Evolutionary conservation across 2,888 invertebrate species (phyloP), one percentile per base, ranked within the genome.

Genomic region (Eurytoma californica): DNA sequence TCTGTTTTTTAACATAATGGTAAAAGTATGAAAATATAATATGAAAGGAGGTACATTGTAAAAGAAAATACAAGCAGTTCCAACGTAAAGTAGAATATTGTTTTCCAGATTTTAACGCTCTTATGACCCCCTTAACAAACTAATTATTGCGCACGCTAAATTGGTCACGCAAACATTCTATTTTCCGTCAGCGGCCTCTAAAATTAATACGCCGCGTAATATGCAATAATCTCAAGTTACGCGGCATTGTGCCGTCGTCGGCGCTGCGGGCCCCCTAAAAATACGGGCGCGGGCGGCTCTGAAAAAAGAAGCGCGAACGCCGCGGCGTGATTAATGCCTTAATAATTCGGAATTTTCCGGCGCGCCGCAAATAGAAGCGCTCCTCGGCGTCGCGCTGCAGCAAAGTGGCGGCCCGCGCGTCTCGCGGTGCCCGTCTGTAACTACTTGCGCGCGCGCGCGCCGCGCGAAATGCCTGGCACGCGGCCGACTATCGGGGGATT

Each of bases 341-440:
- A 68, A 80, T 72, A 72, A 80, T 80, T 66, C 57, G 72, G 72
- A 72, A 76, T 72, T 72, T 72, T 72, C 67, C 73, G 51, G 28
- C 18, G 28, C 39, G 39, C 39, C 39, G 66, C 55, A 20, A 60
- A 28, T 18, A n/a, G n/a, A n/a, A 3, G 57, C 39, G n/a, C 24
- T 24, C 24, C 24, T 24, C 24, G 24, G 24, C 24, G 24, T 28
- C 55, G 18, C 24, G 60, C 28, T 16, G n/a, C 24, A 28, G 16
- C 66, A 13, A 47, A 47, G 16, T 13, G 12, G 53, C 30, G 53
- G n/a, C n/a, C n/a, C n/a, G 53, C 28, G 2, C 24, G 72, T 72
- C 72, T 63, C n/a, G 20, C 51, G 18, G 1, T 39, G 51, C 67
- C 7, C 58, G 67, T 0, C 61, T 20, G 61, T 65, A 66, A 66